Evolutionary conservation across 2,113 vertebrate genomes (phyloP).

Genomic region (Oreotrochilus melanogaster): DNA sequence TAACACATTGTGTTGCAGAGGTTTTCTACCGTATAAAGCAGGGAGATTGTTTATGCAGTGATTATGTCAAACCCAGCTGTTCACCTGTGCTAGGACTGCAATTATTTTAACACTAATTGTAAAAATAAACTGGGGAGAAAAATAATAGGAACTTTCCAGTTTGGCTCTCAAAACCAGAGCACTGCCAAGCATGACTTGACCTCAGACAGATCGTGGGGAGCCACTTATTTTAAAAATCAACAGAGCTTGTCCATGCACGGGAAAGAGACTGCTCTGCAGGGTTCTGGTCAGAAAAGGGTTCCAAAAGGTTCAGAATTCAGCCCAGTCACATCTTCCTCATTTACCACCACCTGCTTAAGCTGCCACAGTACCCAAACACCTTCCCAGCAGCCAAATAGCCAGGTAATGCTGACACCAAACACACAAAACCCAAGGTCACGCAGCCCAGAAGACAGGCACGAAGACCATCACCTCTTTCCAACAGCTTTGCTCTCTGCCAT

Average conservation of each 20-base stretch:
- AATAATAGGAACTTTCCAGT: background rate
- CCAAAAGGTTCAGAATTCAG: background rate
- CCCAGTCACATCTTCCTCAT: background rate
- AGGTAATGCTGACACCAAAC: rapidly evolving
- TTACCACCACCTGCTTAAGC: background rate
- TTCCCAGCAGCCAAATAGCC: background rate
- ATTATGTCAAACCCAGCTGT: constrained; percentile 10
- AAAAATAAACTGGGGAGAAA: constrained; percentile 28
- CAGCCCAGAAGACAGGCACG: background rate
- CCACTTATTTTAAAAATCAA: constrained; percentile 13
- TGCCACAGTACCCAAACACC: background rate
- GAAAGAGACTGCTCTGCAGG: background rate
- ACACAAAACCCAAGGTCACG: rapidly evolving
- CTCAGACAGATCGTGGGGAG: background rate
- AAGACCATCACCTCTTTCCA: background rate
- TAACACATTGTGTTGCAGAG: background rate
- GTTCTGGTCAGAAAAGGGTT: background rate
- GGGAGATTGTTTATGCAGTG: background rate
- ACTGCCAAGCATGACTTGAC: background rate
- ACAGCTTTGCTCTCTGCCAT: background rate
- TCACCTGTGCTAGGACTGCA: constrained; percentile 16
- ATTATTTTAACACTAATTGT: constrained; percentile 34
- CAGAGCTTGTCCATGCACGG: background rate
- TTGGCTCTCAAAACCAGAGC: background rate
- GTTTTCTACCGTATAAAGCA: background rate